phyloP scores from a whole-genome alignment of 2,797 vertebrate genomes.

The Lagocephalus sceleratus region DNA sequence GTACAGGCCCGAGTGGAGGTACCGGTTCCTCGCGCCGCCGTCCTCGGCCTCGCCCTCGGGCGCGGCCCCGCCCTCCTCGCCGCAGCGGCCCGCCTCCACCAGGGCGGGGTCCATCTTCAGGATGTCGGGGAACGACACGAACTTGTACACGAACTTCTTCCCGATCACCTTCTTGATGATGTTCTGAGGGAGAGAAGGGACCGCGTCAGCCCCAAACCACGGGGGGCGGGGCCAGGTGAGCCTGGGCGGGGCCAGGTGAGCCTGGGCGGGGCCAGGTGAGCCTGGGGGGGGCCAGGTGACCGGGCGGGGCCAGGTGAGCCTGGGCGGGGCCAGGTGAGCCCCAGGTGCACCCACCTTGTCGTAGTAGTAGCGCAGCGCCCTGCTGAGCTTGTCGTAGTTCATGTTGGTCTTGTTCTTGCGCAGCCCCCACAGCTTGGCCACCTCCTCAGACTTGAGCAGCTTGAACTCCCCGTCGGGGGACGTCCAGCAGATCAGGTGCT shows the following conservation, averaged over 20 bases:
- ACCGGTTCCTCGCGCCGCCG: slow-evolving; percentile 81
- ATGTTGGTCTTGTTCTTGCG: slow-evolving; percentile 99
- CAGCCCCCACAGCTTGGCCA: slow-evolving; percentile 96
- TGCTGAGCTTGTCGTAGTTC: slow-evolving; percentile 98
- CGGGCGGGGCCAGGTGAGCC: too few relatives aligned
- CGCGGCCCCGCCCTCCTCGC: slow-evolving; percentile 78
- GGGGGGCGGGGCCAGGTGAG: too few relatives aligned
- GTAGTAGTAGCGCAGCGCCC: slow-evolving; percentile 96
- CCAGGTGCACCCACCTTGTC: slow-evolving; percentile 93
- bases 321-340: too few relatives aligned
- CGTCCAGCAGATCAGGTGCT: slow-evolving; percentile 97
- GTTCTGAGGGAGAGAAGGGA: slow-evolving; percentile 78
- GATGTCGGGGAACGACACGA: slow-evolving; percentile 94
- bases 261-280: too few relatives aligned
- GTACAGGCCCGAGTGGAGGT: slow-evolving; percentile 88
- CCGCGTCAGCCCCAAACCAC: too few relatives aligned
- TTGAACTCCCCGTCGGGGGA: slow-evolving; percentile 97
- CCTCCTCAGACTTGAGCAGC: slow-evolving; percentile 94
- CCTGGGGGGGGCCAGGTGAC: too few relatives aligned
- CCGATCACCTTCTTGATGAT: slow-evolving; percentile 97
- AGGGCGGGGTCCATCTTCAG: slow-evolving; percentile 90
- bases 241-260: too few relatives aligned
- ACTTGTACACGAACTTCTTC: slow-evolving; percentile 97
- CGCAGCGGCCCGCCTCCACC: slow-evolving; percentile 84
- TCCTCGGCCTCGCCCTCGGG: slow-evolving; percentile 80